Base-by-base conservation (phyloP, 2,888 invertebrate genomes). In the Hypomecis punctinalis region DNA sequence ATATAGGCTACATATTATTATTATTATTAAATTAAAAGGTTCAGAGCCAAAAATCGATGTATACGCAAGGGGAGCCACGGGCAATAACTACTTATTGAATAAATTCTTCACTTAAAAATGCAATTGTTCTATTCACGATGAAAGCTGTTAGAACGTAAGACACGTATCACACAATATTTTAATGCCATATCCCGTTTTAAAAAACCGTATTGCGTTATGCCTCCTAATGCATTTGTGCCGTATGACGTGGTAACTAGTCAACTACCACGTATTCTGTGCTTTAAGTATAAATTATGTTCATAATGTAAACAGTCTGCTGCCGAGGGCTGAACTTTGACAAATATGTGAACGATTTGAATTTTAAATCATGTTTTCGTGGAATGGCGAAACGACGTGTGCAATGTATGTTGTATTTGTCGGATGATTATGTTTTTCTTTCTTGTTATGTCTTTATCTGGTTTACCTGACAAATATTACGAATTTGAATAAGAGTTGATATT, bases 231-330 rank as follows among this genome's bases (percentile, higher is more conserved):
- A 33, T 4, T 40, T 7, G n/a, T 5, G 10, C n/a, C 33, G 10
- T 52, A n/a, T 10, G 9, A 40, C n/a, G 10, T 23, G 23, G 39
- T 5, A 10, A 4, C 0, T 9, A 23, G 23, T 23, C 23, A 23
- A 42, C 23, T 52, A n/a, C 13, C 3, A 40, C 33, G 10, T 33
- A 52, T 42, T 52, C 40, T 52, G 40, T 52, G 49, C 8, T 47
- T 40, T 48, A 54, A 48, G 54, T 55, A 75, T 78, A 75, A 77
- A 75, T 76, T 78, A 78, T 66, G 73, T 69, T 51, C 53, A 62
- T 73, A 72, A 73, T 58, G 66, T 78, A 80, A 82, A 82, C 83
- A 81, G 33, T 36, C 57, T 61, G 58, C 35, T n/a, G 49, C 3
- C 37, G 37, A 8, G 23, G 11, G 11, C 8, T 58, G 57, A 57